phyloP scores from a whole-genome alignment of 2,797 vertebrate species.

The Huso huso region DNA sequence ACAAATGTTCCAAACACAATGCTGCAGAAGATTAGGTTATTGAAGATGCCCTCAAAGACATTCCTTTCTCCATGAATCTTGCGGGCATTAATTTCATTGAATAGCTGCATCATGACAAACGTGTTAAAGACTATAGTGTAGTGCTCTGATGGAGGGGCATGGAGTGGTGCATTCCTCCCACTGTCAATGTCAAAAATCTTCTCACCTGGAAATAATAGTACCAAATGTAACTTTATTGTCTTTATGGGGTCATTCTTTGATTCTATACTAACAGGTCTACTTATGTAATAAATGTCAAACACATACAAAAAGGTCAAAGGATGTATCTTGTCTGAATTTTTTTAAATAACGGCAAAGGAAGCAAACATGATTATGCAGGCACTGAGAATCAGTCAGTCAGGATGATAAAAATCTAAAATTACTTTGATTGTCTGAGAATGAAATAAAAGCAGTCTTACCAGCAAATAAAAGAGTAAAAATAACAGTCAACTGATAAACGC shows the following conservation, averaged over 20 bases:
- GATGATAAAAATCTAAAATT: not conserved
- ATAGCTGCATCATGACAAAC: conserved; percentile 97
- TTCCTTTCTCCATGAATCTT: conserved; percentile 98
- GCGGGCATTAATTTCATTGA: conserved; percentile 96
- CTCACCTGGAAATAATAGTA: conserved; percentile 66
- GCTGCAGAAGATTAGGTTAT: conserved; percentile 92
- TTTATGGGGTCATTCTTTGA: too few relatives aligned
- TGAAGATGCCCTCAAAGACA: conserved; percentile 96
- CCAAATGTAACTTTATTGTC: conserved; percentile 7
- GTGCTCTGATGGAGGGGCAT: conserved; percentile 92
- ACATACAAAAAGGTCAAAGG: too few relatives aligned
- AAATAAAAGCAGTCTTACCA: conserved; percentile 59
- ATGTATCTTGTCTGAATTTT: too few relatives aligned
- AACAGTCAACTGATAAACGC: conserved; percentile 85
- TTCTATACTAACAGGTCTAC: too few relatives aligned
- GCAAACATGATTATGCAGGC: not conserved
- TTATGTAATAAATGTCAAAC: too few relatives aligned
- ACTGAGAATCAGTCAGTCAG: not conserved
- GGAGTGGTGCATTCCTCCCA: conserved; percentile 85
- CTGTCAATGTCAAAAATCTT: conserved; percentile 89
- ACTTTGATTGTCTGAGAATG: not conserved
- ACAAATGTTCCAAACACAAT: conserved; percentile 94
- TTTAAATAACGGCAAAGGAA: not conserved
- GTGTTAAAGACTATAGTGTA: conserved; percentile 98
- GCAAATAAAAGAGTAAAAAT: conserved; percentile 93